phyloP scores from a whole-genome alignment of 2,888 invertebrate genomes.

The Ornithoptera priamus region DNA sequence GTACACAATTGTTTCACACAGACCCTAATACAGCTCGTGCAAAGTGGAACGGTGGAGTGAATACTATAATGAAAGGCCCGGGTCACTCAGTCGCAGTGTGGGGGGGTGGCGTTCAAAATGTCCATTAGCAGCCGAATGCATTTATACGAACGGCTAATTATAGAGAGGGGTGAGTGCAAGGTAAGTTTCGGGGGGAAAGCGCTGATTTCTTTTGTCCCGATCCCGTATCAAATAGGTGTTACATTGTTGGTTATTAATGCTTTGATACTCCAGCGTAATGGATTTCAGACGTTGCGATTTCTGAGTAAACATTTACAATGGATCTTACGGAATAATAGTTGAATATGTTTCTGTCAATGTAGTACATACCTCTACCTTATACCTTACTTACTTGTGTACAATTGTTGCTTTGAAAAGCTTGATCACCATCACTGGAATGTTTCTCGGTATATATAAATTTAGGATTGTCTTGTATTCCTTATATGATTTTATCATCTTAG shows the following conservation, averaged over 20 bases:
- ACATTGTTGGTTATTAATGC: slow-evolving; percentile 24
- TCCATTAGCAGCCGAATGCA: slow-evolving; percentile 52
- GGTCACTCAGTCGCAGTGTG: slow-evolving; percentile 40
- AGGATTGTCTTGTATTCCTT: no score
- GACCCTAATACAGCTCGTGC: slow-evolving; percentile 7
- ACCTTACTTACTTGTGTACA: not conserved
- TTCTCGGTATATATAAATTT: no score
- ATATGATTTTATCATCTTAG: no score
- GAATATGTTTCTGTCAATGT: not conserved
- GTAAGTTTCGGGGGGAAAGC: slow-evolving; percentile 26
- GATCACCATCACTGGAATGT: not conserved
- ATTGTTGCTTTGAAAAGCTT: not conserved
- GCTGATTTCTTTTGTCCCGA: slow-evolving; percentile 29
- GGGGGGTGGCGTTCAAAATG: slow-evolving; percentile 47
- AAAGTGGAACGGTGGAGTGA: slow-evolving; percentile 39
- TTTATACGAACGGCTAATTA: slow-evolving; percentile 52
- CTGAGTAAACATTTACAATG: not conserved
- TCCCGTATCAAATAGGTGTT: slow-evolving; percentile 27
- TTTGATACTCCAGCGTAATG: slow-evolving; percentile 22
- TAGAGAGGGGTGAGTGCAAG: slow-evolving; percentile 35
- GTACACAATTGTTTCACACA: slow-evolving; percentile 4
- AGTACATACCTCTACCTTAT: not conserved
- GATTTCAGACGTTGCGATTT: slow-evolving; percentile 14
- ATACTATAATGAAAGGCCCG: slow-evolving; percentile 44
- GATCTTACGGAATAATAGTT: not conserved